Evolutionary conservation across 2,113 vertebrate species (phyloP), one percentile per base, ranked within the genome.

Genomic region (Cinclus mexicanus): DNA sequence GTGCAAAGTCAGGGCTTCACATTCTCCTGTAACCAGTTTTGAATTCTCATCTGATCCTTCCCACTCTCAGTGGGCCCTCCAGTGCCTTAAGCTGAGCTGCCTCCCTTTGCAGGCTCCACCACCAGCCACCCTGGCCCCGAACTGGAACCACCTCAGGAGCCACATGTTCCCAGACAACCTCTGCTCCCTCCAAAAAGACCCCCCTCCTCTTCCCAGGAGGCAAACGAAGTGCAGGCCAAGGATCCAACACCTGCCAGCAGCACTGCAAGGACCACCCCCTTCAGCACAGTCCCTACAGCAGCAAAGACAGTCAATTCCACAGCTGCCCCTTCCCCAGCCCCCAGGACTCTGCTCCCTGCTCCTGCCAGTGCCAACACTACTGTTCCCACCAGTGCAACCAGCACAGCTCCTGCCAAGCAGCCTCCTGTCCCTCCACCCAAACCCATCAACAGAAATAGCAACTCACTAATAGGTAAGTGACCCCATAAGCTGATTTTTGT

Each of bases 371-470:
- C 96, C 79, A 98, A 97, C 96, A 97, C 98, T 63, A 97, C 98
- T 94, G 96, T 82, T 81, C 68, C 97, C 35, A 91, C 75, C 2
- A 97, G 89, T 68, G 68, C 97, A 46, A 79, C 84, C 82, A 94
- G 97, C 91, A 42, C 92, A 22, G 98, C 98, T 87, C 96, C 95
- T 84, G 88, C 97, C 97, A 99, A 99, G 95, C 99, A 99, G 91
- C 99, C 99, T 9, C 99, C 99, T 0, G 2, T 98, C 47, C 99
- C 99, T 61, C 99, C 99, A 39, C 99, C 99, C 92, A 99, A 99
- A 88, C 99, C 99, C 2, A 44, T 98, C 93, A 99, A 99, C 97
- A 98, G 99, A 94, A 98, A 98, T 70, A 99, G 98, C 98, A 99
- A 98, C 83, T 97, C 99, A 5, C 96, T 99, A 64, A 97, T 99